phyloP scores from a whole-genome alignment of 2,888 invertebrate genomes.

The Papilio demoleus region DNA sequence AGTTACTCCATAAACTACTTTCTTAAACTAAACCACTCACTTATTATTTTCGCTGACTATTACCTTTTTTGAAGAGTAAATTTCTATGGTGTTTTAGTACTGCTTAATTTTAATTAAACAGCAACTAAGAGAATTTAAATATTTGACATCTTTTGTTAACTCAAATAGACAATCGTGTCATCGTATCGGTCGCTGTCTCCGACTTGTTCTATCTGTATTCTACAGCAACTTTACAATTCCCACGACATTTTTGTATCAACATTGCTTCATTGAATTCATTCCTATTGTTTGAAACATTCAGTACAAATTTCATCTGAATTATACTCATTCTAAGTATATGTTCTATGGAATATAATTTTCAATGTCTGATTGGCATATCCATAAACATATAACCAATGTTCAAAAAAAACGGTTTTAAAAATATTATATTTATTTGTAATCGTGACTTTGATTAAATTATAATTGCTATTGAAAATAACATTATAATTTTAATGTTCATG shows the following conservation, averaged over 20 bases:
- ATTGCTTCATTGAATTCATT: slow-evolving; percentile 18
- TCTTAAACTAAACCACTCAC: too few relatives aligned
- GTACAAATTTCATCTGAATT: not conserved
- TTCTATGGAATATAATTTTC: not conserved
- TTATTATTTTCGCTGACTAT: too few relatives aligned
- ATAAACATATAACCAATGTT: too few relatives aligned
- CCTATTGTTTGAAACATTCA: slow-evolving; percentile 16
- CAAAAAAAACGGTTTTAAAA: too few relatives aligned
- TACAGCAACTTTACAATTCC: slow-evolving; percentile 30
- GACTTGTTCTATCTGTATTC: slow-evolving; percentile 32
- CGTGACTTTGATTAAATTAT: not conserved
- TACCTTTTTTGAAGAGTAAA: too few relatives aligned
- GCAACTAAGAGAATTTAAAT: too few relatives aligned
- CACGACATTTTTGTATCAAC: slow-evolving; percentile 32
- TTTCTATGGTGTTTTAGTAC: too few relatives aligned
- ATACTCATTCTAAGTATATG: not conserved
- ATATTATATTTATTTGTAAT: not conserved
- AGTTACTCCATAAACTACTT: too few relatives aligned
- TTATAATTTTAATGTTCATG: not conserved
- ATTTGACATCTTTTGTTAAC: slow-evolving; percentile 15
- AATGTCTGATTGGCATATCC: not conserved
- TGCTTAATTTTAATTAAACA: too few relatives aligned
- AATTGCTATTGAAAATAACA: not conserved
- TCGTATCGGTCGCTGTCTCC: slow-evolving; percentile 24
- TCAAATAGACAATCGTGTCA: slow-evolving; percentile 38